phyloP scores from a whole-genome alignment of 2,888 invertebrate genomes.

The Drosophila pseudotakahashii region DNA sequence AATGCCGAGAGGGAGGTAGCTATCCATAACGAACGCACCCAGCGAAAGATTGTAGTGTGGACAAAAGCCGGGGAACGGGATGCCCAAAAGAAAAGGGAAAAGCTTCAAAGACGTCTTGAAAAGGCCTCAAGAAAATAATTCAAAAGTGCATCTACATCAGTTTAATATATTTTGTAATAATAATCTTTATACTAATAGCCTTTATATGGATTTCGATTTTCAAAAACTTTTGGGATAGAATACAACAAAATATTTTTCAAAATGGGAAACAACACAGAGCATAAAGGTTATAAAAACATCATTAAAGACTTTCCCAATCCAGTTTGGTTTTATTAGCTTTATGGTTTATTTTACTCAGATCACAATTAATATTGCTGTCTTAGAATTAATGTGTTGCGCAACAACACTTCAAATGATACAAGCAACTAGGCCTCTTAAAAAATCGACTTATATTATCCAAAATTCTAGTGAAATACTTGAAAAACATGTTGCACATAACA shows the following conservation, averaged over 20 bases:
- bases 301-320: not conserved
- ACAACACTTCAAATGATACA: slow-evolving; percentile 53
- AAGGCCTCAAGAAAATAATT: not conserved
- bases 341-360: slow-evolving; percentile 49
- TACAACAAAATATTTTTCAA: too few species aligned
- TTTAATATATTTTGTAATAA: not conserved
- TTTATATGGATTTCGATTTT: too few species aligned
- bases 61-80: slow-evolving; percentile 42
- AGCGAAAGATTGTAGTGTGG: slow-evolving; percentile 52
- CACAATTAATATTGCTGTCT: slow-evolving; percentile 72
- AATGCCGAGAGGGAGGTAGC: slow-evolving; percentile 33
- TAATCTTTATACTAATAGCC: too few species aligned
- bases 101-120: not conserved
- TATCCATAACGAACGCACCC: slow-evolving; percentile 23
- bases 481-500: slow-evolving; percentile 11
- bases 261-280: too few species aligned
- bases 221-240: too few species aligned
- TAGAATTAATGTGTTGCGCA: slow-evolving; percentile 50
- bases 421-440: slow-evolving; percentile 37
- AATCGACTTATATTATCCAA: slow-evolving; percentile 37
- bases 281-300: too few species aligned
- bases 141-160: not conserved
- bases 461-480: slow-evolving; percentile 14
- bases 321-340: not conserved
- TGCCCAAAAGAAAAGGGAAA: not conserved